These are phyloP conservation scores for Stichopus horrens DNA, from an alignment of 53 echinoderm and acorn worm genomes.

Conservation along the genomic window DNA sequence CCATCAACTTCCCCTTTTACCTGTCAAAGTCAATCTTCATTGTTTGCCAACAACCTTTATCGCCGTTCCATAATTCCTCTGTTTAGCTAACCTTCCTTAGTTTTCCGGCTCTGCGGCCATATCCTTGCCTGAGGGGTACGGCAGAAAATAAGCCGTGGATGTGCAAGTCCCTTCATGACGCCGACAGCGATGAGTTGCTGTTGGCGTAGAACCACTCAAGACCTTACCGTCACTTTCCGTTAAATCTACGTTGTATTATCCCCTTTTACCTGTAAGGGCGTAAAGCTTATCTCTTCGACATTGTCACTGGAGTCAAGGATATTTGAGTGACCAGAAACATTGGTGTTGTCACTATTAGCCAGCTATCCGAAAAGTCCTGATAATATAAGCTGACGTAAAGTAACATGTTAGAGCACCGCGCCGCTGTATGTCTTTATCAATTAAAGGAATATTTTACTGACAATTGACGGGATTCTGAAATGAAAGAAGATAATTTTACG, in stretches of 20 bases:
- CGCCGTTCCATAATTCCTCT: neutral
- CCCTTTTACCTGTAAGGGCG: neutral
- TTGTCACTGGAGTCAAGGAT: constrained; percentile 24
- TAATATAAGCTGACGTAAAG: constrained; percentile 37
- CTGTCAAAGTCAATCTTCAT: constrained; percentile 47
- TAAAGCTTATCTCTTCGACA: constrained; percentile 3
- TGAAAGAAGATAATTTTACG: no score
- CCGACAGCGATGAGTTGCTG: constrained; percentile 15
- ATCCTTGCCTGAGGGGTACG: constrained; percentile 28
- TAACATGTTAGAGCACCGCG: neutral
- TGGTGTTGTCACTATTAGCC: constrained; percentile 23
- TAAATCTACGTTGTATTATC: neutral
- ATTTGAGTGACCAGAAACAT: neutral
- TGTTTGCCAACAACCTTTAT: constrained; percentile 34
- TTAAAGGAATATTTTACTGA: no score
- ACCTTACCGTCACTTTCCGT: constrained; percentile 27
- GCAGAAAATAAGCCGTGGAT: neutral
- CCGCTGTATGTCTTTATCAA: no score
- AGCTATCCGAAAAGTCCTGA: constrained; percentile 2
- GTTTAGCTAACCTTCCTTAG: constrained; percentile 29
- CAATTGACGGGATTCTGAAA: no score
- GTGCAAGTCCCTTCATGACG: neutral
- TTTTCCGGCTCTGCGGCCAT: constrained; percentile 13
- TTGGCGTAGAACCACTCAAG: constrained; percentile 35
- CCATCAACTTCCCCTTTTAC: neutral